Evolutionary conservation across 1,140 invertebrate species (phyloP).

Genomic region (Drosophila guanche): DNA sequence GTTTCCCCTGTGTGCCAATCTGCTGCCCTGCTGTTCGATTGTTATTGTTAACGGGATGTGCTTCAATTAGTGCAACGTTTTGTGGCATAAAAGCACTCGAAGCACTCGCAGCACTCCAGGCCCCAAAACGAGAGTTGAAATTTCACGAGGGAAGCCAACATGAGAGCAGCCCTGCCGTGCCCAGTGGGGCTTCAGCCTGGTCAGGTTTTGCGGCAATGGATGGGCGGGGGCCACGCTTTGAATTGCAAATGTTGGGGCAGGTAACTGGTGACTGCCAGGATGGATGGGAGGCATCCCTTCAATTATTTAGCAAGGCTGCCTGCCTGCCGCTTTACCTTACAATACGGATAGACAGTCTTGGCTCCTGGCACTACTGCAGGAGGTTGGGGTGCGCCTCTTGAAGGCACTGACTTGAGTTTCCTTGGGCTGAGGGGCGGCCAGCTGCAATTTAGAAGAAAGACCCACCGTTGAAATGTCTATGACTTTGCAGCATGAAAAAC

Average conservation of each 20-base stretch:
- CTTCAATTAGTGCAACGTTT: slow-evolving; percentile 74
- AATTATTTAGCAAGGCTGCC: slow-evolving; percentile 48
- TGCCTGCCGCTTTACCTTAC: slow-evolving; percentile 9
- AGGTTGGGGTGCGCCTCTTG: slow-evolving; percentile 1
- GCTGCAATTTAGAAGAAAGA: slow-evolving; percentile 22
- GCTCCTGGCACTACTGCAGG: not conserved
- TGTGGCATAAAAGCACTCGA: slow-evolving; percentile 41
- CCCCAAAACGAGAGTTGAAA: slow-evolving; percentile 30
- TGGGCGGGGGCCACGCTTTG: slow-evolving; percentile 41
- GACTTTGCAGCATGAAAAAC: not conserved
- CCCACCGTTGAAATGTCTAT: slow-evolving; percentile 31
- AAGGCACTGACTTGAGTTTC: not conserved
- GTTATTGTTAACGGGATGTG: slow-evolving; percentile 40
- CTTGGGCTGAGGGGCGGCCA: not conserved
- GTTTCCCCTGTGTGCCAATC: not conserved
- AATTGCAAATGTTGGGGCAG: slow-evolving; percentile 67
- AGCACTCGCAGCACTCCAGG: slow-evolving; percentile 23
- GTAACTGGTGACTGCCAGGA: slow-evolving; percentile 4
- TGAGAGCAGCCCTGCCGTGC: not conserved
- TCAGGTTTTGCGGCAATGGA: not conserved
- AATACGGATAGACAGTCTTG: slow-evolving; percentile 5
- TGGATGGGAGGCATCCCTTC: slow-evolving; percentile 37
- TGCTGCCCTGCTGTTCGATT: slow-evolving; percentile 19
- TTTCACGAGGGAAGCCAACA: slow-evolving; percentile 24
- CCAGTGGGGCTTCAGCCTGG: not conserved